Conservation (phyloP, 1,140 invertebrate genomes). For the Zaprionus ornatus region DNA sequence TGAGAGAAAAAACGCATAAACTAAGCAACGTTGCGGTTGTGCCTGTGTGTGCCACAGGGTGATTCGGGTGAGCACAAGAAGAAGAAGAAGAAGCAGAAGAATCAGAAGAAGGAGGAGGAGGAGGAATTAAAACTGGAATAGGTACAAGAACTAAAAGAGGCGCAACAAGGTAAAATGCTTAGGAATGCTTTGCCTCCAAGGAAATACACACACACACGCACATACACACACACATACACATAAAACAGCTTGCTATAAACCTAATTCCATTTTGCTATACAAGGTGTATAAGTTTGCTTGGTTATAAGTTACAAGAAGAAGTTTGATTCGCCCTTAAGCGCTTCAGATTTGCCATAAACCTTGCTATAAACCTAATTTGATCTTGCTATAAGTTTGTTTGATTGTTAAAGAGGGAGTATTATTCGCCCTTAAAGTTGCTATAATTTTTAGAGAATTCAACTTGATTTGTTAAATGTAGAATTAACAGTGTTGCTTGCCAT, state of each 20-base stretch:
- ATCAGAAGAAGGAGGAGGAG: not conserved
- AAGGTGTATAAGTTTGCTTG: not conserved
- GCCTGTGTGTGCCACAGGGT: conserved; percentile 31
- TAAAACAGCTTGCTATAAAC: not conserved
- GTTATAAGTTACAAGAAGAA: no score
- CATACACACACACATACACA: no score
- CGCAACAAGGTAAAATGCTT: conserved; percentile 1
- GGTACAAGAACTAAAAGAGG: not conserved
- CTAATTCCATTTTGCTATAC: not conserved
- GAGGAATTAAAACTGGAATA: conserved; percentile 8
- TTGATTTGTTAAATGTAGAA: no score
- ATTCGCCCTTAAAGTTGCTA: not conserved
- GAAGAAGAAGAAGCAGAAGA: not conserved
- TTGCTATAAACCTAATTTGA: no score
- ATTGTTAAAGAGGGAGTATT: no score
- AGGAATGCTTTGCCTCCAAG: not conserved
- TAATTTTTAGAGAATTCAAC: not conserved
- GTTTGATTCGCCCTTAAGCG: no score
- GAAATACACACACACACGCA: no score
- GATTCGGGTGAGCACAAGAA: conserved; percentile 23
- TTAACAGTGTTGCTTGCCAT: no score
- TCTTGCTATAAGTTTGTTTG: not conserved
- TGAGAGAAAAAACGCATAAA: conserved; percentile 16
- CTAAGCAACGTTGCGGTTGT: conserved; percentile 14
- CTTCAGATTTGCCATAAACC: not conserved